phyloP scores from a whole-genome alignment of 2,113 vertebrate genomes.

The Eptesicus fuscus region DNA sequence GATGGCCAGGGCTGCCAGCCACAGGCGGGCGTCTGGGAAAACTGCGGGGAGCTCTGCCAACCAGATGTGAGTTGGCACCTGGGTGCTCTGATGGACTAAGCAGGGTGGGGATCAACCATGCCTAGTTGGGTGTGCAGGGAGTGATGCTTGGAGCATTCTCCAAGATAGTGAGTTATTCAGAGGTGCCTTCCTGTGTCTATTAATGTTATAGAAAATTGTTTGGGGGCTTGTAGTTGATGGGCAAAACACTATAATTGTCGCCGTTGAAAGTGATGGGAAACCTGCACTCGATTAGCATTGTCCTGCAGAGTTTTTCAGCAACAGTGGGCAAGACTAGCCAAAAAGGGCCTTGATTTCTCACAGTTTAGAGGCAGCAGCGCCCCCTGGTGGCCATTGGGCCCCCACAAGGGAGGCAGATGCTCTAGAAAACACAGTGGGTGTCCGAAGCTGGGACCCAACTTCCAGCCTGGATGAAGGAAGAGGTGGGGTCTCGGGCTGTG shows the following conservation, averaged over 20 bases:
- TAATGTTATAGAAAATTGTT: background rate
- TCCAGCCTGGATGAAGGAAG: background rate
- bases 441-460: background rate
- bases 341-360: background rate
- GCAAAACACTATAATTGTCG: background rate
- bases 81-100: background rate
- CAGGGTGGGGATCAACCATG: background rate
- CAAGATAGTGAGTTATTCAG: background rate
- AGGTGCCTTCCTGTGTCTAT: background rate
- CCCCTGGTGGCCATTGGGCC: constrained; percentile 30
- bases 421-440: background rate
- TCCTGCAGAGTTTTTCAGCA: background rate
- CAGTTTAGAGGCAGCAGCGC: background rate
- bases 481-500: background rate
- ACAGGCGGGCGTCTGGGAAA: background rate
- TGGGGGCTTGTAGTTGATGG: background rate
- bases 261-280: background rate
- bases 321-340: background rate
- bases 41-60: background rate
- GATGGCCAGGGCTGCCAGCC: background rate
- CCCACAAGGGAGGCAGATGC: background rate
- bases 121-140: background rate
- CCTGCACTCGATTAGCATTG: background rate
- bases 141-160: background rate
- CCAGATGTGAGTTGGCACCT: background rate